These are phyloP conservation scores for Aleiodes leptofemur DNA, from an alignment of 2,888 invertebrate species.

Conservation along the genomic window DNA sequence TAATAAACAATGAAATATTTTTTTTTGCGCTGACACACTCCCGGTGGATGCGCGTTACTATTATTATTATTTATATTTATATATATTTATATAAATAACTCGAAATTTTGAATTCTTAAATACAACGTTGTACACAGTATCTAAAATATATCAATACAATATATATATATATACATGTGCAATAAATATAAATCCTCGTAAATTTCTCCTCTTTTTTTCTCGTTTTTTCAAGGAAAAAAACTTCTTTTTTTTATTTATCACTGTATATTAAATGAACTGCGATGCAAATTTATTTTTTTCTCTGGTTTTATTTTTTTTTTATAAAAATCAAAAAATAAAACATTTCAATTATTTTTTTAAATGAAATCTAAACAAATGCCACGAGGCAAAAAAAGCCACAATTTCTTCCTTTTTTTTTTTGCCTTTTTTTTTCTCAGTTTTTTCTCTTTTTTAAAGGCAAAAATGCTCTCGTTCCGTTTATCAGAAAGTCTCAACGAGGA, in stretches of 20 bases:
- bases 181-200: conserved; percentile 37
- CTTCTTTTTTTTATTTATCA: conserved; percentile 6
- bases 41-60: conserved; percentile 25
- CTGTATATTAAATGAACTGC: conserved; percentile 32
- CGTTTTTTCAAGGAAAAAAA: conserved; percentile 13
- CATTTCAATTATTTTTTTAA: background rate
- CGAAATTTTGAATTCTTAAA: conserved; percentile 37
- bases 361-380: background rate
- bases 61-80: conserved; percentile 10
- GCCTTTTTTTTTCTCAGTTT: background rate
- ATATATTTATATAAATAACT: background rate
- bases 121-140: conserved; percentile 23
- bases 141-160: conserved; percentile 19
- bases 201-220: conserved; percentile 31
- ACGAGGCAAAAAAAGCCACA: background rate
- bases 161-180: conserved; percentile 24
- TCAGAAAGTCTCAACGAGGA: conserved; percentile 22
- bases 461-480: conserved; percentile 12
- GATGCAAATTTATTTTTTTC: conserved; percentile 36
- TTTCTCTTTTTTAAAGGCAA: background rate
- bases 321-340: background rate
- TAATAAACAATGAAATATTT: background rate
- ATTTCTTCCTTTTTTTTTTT: too few relatives aligned
- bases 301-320: too few relatives aligned
- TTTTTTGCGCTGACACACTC: conserved; percentile 40